Evolutionary conservation across 2,888 invertebrate species (phyloP), one percentile per base, ranked within the genome.

Genomic region (Drosophila mimica): DNA sequence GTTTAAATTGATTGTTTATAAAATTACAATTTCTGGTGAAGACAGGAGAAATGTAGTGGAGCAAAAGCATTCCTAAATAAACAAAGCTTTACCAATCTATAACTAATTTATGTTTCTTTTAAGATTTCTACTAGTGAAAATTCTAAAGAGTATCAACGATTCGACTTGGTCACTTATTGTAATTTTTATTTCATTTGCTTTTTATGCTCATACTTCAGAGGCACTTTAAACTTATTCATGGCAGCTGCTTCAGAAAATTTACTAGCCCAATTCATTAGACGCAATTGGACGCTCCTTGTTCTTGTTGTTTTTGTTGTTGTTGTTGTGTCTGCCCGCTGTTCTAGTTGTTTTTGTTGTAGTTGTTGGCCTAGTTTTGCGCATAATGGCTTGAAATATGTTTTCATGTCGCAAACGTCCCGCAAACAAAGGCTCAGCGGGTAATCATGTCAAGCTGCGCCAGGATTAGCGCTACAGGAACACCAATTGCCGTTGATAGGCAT

Each of bases 351-450:
- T 40, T 40, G n/a, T 9, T 40, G n/a, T 46, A 15, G 25, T 46
- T 25, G 46, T 70, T 86, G 89, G 80, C 89, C 88, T 88, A 84
- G 76, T 88, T 86, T 57, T 57, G 68, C 30, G 65, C 64, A 87
- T 84, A 89, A 89, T 80, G 70, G 74, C 81, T 72, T 78, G 79
- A 89, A 85, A 83, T 88, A 89, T 89, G 83, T 71, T 78, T 86
- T 80, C 79, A 70, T 89, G 82, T 76, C 68, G 79, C 83, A 81
- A 88, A 73, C 76, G 73, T 69, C 68, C 31, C 34, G 30, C 54
- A 69, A 57, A 79, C 72, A 79, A 74, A 73, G 58, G 53, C 88
- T 67, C 90, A 87, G 87, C 90, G 82, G 88, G 89, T 71, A 78
- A 82, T 80, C 81, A 60, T 74, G 54, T 70, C 64, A 74, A 69